Conservation (phyloP, 2,113 vertebrate species). For the Spea bombifrons region DNA sequence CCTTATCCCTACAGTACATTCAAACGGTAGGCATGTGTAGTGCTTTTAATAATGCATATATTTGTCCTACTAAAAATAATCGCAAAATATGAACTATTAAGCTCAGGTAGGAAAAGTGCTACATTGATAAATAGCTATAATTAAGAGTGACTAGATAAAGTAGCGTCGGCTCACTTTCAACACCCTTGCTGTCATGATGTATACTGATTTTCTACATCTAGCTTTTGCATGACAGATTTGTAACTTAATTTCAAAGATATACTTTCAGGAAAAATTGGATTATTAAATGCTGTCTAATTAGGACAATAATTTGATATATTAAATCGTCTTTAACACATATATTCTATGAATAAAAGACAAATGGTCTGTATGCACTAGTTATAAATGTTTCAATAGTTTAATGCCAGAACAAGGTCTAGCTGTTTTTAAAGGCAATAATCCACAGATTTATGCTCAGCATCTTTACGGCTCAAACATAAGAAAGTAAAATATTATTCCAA, state of each 20-base stretch:
- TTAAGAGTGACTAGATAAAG: conserved; percentile 34
- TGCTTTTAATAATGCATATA: conserved; percentile 14
- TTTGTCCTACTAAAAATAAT: conserved; percentile 27
- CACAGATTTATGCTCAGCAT: no score
- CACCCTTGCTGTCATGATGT: conserved; percentile 26
- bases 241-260: conserved; percentile 30
- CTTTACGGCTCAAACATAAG: no score
- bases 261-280: conserved; percentile 24
- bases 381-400: not conserved
- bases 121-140: conserved; percentile 41
- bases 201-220: conserved; percentile 24
- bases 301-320: conserved; percentile 22
- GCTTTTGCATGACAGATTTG: conserved; percentile 8
- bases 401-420: no score
- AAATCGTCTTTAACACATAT: conserved; percentile 20
- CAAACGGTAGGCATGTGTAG: not conserved
- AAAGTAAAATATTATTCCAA: no score
- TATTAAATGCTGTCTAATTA: conserved; percentile 40
- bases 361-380: conserved; percentile 7
- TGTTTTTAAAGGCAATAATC: no score
- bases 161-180: conserved; percentile 21
- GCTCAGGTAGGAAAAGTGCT: conserved; percentile 22
- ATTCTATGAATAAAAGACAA: conserved; percentile 24
- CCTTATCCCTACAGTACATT: no score
- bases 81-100: conserved; percentile 33